Conservation (phyloP, 2,888 invertebrate genomes). For the Lingula anatina region DNA sequence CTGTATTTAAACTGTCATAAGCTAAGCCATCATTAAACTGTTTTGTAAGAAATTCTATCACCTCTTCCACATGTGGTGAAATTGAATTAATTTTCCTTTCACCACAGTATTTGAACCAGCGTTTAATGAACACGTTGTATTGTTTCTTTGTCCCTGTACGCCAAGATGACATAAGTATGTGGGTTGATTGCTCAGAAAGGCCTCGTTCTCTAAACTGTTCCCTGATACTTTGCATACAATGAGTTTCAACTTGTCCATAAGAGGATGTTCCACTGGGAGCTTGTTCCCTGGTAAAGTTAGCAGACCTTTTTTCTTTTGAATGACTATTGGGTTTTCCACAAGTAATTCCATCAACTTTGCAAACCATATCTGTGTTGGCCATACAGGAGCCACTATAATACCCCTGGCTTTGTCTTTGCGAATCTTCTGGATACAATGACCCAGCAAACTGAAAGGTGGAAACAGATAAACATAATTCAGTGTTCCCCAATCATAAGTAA, state of each 20-base stretch:
- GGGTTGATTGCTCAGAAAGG: slow-evolving; percentile 5
- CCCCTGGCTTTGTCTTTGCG: neutral
- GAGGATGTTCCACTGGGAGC: neutral
- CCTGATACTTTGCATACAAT: slow-evolving; percentile 6
- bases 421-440: slow-evolving; percentile 7
- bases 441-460: too few species aligned
- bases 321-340: slow-evolving; percentile 2
- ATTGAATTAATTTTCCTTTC: too few species aligned
- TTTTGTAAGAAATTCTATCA: too few species aligned
- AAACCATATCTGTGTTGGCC: slow-evolving; percentile 7
- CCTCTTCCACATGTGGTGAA: too few species aligned
- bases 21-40: too few species aligned
- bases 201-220: slow-evolving; percentile 1
- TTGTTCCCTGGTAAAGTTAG: slow-evolving; percentile 3
- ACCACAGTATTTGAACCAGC: too few species aligned
- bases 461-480: too few species aligned
- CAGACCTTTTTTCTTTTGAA: slow-evolving; percentile 4
- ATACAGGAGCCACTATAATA: slow-evolving; percentile 1
- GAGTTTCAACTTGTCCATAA: slow-evolving; percentile 1
- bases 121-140: too few species aligned
- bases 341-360: slow-evolving; percentile 1
- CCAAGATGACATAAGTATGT: slow-evolving; percentile 11
- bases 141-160: too few species aligned
- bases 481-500: slow-evolving; percentile 6
- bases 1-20: too few species aligned